Base-by-base conservation (phyloP, 1,140 invertebrate species). In the Drosophila bipectinata region DNA sequence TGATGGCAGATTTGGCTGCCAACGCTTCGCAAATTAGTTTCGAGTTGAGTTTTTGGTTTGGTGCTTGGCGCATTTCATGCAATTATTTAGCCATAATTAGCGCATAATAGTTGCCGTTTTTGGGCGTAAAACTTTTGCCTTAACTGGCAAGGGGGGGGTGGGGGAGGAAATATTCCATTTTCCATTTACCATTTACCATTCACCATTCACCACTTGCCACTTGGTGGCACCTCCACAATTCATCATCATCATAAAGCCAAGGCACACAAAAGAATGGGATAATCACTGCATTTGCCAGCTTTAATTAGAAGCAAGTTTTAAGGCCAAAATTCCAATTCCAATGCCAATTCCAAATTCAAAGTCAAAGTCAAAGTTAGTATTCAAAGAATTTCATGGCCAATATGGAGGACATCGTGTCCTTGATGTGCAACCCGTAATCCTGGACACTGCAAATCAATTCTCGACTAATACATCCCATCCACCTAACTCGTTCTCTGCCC, bases 51-150 rank as follows among this genome's bases (percentile, higher is more conserved):
- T 69, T 69, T 60, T 62, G 52, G 52, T 44, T 30, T 41, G 63
- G 26, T 8, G 32, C 67, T 69, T 10, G 26, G 52, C 67, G 67
- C 67, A 57, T 69, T 69, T 69, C 67, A 57, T 69, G 67, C 67
- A 69, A 69, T 69, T 69, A 71, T 71, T 71, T 69, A 69, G 63
- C 61, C 71, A 74, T 74, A 74, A 74, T 74, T 74, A 74, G 58
- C 71, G 71, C 72, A 75, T 74, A 75, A 75, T 75, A 74, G 72
- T 74, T 62, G 60, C 71, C 69, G 60, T 57, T 21, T 21, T 21
- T 21, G 21, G 26, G 26, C 26, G 26, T 28, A 28, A 55, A 44
- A 71, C 69, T 41, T 69, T 71, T 71, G 39, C 21, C 67, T 69
- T 66, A 69, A 39, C 59, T 67, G 63, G 18, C 18, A 18, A 18